Conservation (phyloP, 2,888 invertebrate genomes). For the Drosophila tanythrix region DNA sequence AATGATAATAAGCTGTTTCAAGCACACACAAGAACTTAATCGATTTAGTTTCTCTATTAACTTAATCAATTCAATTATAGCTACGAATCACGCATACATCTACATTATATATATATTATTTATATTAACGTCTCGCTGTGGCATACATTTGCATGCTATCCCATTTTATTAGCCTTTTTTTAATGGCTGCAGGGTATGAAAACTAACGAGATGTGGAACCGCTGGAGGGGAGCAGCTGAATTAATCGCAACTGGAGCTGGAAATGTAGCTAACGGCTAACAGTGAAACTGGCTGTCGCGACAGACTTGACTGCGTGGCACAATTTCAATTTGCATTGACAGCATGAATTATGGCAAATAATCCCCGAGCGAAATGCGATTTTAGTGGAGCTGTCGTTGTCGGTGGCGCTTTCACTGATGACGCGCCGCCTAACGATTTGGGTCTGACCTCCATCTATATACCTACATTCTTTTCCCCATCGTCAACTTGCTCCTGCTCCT, state of each 20-base stretch:
- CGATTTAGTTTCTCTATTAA: neutral
- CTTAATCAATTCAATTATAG: neutral
- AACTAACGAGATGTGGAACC: slow-evolving; percentile 63
- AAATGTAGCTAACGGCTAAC: neutral
- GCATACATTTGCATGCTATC: neutral
- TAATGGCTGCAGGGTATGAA: slow-evolving; percentile 11
- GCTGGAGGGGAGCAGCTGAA: slow-evolving; percentile 7
- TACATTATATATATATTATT: neutral
- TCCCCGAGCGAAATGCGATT: slow-evolving; percentile 73
- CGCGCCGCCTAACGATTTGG: slow-evolving; percentile 31
- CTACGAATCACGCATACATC: too few relatives aligned
- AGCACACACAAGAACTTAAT: neutral
- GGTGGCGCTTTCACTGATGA: slow-evolving; percentile 4
- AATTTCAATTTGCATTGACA: slow-evolving; percentile 81
- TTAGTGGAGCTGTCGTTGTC: slow-evolving; percentile 50
- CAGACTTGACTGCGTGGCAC: slow-evolving; percentile 74
- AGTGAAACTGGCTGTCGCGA: slow-evolving; percentile 18
- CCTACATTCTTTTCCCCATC: neutral
- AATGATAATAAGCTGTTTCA: neutral
- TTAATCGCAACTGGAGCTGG: slow-evolving; percentile 14
- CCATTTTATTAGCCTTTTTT: neutral
- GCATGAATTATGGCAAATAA: slow-evolving; percentile 80
- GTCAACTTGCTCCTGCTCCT: neutral
- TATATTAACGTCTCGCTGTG: neutral
- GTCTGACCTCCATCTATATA: slow-evolving; percentile 13